Evolutionary conservation across 2,113 vertebrate genomes (phyloP).

Genomic region (Tachysurus vachellii): DNA sequence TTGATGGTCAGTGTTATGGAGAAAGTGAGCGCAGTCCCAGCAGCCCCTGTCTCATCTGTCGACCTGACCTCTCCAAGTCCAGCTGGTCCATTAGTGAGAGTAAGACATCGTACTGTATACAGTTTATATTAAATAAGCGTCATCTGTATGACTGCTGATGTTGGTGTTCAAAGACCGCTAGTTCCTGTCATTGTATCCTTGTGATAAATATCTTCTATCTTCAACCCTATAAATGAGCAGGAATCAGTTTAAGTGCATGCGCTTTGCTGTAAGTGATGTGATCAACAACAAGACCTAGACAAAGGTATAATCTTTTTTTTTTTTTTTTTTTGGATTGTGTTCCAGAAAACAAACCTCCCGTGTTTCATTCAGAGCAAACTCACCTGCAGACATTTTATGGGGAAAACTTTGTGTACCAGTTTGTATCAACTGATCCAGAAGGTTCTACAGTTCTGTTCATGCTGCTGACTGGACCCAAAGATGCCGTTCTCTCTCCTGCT

Average conservation of each 20-base stretch:
- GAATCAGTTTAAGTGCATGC: background rate
- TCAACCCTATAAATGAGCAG: background rate
- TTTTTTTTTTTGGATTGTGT: slow-evolving; percentile 2
- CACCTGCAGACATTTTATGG: slow-evolving; percentile 77
- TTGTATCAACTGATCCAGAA: slow-evolving; percentile 83
- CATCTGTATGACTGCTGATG: background rate
- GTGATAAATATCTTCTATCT: background rate
- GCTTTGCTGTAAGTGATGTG: background rate
- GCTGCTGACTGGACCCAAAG: slow-evolving; percentile 77
- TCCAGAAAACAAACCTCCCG: slow-evolving; percentile 81
- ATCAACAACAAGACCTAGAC: background rate
- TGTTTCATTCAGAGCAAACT: slow-evolving; percentile 69
- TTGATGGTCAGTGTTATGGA: slow-evolving; percentile 80
- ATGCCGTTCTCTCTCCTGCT: slow-evolving; percentile 76
- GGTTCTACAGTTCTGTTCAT: slow-evolving; percentile 79
- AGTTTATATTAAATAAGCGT: background rate
- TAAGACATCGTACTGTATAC: slow-evolving; percentile 57
- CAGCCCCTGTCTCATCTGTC: slow-evolving; percentile 82
- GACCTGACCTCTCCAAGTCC: slow-evolving; percentile 78
- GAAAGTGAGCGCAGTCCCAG: slow-evolving; percentile 78
- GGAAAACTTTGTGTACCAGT: slow-evolving; percentile 82
- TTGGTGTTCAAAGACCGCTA: background rate
- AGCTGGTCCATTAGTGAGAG: slow-evolving; percentile 84
- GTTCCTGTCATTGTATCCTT: background rate
- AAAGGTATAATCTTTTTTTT: background rate